Base-by-base conservation (phyloP, 2,888 invertebrate genomes). In the Perizoma affinitatum region DNA sequence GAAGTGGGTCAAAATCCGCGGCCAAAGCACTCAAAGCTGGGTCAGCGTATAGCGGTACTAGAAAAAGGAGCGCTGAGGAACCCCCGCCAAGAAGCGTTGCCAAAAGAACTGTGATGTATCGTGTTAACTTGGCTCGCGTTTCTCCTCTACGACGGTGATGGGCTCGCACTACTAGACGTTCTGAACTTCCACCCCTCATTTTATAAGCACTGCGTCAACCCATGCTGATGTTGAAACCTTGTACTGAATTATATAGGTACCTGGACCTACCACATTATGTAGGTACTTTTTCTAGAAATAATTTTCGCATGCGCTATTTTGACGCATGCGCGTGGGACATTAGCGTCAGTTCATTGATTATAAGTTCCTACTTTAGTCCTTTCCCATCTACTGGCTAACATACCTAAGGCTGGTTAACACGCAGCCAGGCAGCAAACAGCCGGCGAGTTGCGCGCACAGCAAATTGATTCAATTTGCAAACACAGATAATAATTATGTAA, bases 1-100 rank as follows among this genome's bases (percentile, higher is more conserved):
- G 96, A 66, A 94, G 91, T 8, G 95, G 94, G 66, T 95, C 95
- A 84, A 96, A 96, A 84, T 96, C 96, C 55, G 96, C 95, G 33
- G 95, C 95, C 65, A 95, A 82, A 11, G 95, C 94, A 74, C 94
- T 94, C 59, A 93, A 74, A 42, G 93, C 93, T 61, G 93, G 93
- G 70, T 93, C 93, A 43, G 93, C 93, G 73, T 92, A 93, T 8
- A 93, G 73, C 8, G 93, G 93, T 35, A 93, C 93, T 22, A 93
- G 85, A 73, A 93, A 93, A 0, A 93, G 84, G 1, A 93, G 78
- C 0, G 93, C 93, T 10, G 92, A 91, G 0, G 87, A 86, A 6
- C 92, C 92, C 6, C 91, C 92, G 4, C 90, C 84, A 22, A 92
- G 80, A 22, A 93, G 69, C 11, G 89, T 83, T n/a, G 90, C 90